A percentile compares a stretch with the other conserved stretches of the same genome.
Evolutionary conservation across 1,140 invertebrate species (phyloP).

Genomic region (Triops longicaudatus): DNA sequence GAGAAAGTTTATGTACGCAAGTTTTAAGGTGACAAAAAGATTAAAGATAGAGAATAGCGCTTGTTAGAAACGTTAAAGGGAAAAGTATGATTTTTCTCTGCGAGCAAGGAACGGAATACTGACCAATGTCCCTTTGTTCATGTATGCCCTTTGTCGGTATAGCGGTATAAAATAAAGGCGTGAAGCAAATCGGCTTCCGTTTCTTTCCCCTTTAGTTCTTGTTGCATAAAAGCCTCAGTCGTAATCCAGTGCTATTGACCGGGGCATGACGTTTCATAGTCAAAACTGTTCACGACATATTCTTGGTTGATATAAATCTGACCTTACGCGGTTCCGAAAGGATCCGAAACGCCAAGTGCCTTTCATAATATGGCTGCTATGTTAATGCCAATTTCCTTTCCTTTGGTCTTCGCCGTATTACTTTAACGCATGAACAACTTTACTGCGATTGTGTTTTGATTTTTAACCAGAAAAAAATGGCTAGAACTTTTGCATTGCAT

Average conservation of each 20-base stretch:
- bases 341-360: background rate
- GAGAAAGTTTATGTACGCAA: too few relatives aligned
- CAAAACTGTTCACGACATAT: background rate
- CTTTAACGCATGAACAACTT: background rate
- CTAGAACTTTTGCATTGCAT: background rate
- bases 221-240: background rate
- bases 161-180: background rate
- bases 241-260: background rate
- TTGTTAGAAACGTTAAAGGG: too few relatives aligned
- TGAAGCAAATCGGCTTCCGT: background rate
- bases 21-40: too few relatives aligned
- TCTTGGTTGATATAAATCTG: background rate
- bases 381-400: background rate
- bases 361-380: background rate
- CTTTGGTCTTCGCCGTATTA: background rate
- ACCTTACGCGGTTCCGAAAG: background rate
- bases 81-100: too few relatives aligned
- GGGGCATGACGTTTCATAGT: background rate
- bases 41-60: too few relatives aligned
- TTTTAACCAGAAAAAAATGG: background rate
- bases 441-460: background rate
- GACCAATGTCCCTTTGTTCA: background rate
- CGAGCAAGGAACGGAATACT: too few relatives aligned
- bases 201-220: background rate
- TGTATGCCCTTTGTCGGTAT: background rate